Evolutionary conservation across 2,113 vertebrate species (phyloP), one percentile per base, ranked within the genome.

Genomic region (Hemichromis elongatus): DNA sequence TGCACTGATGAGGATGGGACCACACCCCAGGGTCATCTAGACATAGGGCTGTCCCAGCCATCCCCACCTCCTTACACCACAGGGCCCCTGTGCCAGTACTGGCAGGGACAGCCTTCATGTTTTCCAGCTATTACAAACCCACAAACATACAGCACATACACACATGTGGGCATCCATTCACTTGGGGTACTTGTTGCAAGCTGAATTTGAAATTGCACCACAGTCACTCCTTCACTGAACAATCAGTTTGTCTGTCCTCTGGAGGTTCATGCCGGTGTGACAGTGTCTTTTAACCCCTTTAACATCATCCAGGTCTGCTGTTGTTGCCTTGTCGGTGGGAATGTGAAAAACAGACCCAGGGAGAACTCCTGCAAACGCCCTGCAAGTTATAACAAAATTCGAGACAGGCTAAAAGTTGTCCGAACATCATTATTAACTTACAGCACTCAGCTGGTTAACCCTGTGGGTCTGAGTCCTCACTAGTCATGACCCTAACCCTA

Each of bases 1-100:
- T 94, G 82, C 77, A 79, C 54, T 28, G 90, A 90, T 42, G 88
- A 93, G 88, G 90, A 95, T 85, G 75, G 83, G 57, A 81, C 87
- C 80, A 80, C 92, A 91, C 90, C 92, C 86, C 42, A 59, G 68
- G 87, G 88, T 88, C 89, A 47, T 59, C 54, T 86, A 93, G 89
- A 93, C 85, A 93, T 79, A 57, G 77, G 77, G 89, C 89, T 88
- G 80, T 79, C 77, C 61, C 66, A 80, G 54, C 19, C 66, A 79
- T 75, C 35, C 75, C 80, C 86, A 80, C 77, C 50, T 55, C 73
- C n/a, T 53, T 82, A 70, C 82, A 87, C 78, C 21, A 35, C 59
- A 18, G 30, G 53, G 9, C 80, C 5, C 35, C 26, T 50, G 11
- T 83, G 59, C 66, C 78, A 68, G 50, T 2, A 30, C 79, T 79